phyloP scores from a whole-genome alignment of 2,888 invertebrate species.

The Lasioglossum figueresi region DNA sequence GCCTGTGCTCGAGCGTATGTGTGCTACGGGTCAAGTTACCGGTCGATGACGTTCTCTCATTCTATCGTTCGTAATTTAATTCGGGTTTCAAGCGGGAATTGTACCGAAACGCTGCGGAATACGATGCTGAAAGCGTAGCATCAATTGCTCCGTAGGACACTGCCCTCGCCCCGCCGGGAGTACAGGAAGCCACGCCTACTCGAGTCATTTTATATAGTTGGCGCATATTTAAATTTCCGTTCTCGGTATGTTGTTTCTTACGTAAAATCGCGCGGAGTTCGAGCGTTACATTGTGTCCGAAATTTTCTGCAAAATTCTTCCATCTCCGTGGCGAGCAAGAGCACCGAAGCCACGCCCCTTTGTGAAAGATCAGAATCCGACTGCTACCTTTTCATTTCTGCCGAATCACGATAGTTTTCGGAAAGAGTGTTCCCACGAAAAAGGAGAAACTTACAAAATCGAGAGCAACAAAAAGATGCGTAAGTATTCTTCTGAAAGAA shows the following conservation, averaged over 20 bases:
- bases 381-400: no score
- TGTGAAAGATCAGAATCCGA: neutral
- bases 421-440: no score
- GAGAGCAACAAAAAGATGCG: neutral
- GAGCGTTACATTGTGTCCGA: neutral
- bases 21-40: conserved; percentile 16
- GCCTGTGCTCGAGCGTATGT: neutral
- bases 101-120: neutral
- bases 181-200: neutral
- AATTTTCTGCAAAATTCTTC: neutral
- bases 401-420: neutral
- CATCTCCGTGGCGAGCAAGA: neutral
- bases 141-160: neutral
- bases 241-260: neutral
- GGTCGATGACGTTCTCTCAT: neutral
- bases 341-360: neutral
- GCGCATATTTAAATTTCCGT: neutral
- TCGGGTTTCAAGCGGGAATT: neutral
- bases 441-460: neutral
- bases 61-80: neutral
- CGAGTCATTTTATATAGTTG: neutral
- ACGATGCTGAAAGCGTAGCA: neutral
- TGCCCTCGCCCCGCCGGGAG: no score
- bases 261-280: neutral
- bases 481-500: neutral